Evolutionary conservation across 2,888 invertebrate genomes (phyloP), one percentile per base, ranked within the genome.

Genomic region (Auanema sp.): DNA sequence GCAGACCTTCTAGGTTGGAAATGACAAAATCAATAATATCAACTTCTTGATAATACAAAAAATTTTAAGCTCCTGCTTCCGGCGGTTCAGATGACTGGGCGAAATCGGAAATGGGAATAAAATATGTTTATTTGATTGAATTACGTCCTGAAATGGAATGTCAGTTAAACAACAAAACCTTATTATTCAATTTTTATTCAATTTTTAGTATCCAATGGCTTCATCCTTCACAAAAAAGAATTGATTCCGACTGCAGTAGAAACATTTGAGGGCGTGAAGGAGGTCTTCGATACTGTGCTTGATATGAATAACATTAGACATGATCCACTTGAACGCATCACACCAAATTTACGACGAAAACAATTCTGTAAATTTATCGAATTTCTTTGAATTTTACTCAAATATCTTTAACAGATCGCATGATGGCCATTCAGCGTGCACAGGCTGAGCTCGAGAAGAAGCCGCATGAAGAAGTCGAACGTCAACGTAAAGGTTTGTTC

Each of bases 1-100:
- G 82, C 82, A 6, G 82, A 82, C 53, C 71, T 78, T 8, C 63
- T 81, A 11, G 71, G 80, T 80, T 43, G 70, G 65, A 55, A 0
- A 21, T 18, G 10, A 47, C 11, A 14, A 14, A 2, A 8, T 14
- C 25, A 14, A 8, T 5, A 1, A 24, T 18, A 24, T 23, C 10
- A 2, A 66, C 41, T 42, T 57, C 40, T 18, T 14, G 25, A 25
- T 24, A n/a, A 24, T 18, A 18, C n/a, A 4, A 12, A 18, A 23
- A 12, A 18, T 5, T 66, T 72, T 43, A 65, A 76, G 76, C 76
- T 3, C 76, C 76, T 0, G 81, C 81, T 5, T 74, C 81, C 18
- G 81, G 81, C 6, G 81, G 81, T 1, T 81, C 80, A 0, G 81
- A 81, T 51, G 81, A 81, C 47, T 81, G 81, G 82, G 82, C 82